Conservation (phyloP, 2,113 vertebrate species). For the Rhinolophus ferrumequinum region DNA sequence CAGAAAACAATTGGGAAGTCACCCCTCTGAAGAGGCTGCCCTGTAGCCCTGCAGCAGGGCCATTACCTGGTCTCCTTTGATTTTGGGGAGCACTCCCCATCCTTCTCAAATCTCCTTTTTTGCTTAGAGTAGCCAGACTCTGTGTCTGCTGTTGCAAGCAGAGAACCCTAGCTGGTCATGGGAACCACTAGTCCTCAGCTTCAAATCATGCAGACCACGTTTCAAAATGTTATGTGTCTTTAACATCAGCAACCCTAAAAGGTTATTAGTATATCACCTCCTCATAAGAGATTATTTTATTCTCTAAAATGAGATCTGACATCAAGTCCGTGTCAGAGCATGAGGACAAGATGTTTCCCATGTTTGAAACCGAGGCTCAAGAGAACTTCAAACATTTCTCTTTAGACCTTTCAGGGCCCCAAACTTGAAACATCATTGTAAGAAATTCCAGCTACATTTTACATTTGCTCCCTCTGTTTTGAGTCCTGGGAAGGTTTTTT, state of each 20-base stretch:
- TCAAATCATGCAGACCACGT: neutral
- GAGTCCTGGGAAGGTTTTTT: neutral
- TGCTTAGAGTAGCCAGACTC: neutral
- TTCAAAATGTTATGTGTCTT: neutral
- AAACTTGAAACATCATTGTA: neutral
- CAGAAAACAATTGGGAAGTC: neutral
- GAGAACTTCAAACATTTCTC: neutral
- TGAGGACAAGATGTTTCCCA: neutral
- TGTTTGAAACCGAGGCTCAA: neutral
- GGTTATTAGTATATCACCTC: neutral
- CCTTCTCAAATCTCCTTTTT: neutral
- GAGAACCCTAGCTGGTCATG: neutral
- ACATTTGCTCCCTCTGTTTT: neutral
- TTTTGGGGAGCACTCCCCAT: neutral
- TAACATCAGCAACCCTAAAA: neutral
- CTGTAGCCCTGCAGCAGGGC: accelerated
- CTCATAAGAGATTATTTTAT: neutral
- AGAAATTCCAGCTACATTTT: slow-evolving; percentile 2
- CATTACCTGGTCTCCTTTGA: neutral
- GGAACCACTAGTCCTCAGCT: neutral
- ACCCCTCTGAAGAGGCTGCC: neutral
- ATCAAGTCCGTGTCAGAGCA: neutral
- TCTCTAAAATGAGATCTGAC: slow-evolving; percentile 11
- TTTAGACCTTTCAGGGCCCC: neutral
- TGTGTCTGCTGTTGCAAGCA: neutral